Evolutionary conservation across 2,113 vertebrate species (phyloP).

Genomic region (Cyprinodon tularosa): DNA sequence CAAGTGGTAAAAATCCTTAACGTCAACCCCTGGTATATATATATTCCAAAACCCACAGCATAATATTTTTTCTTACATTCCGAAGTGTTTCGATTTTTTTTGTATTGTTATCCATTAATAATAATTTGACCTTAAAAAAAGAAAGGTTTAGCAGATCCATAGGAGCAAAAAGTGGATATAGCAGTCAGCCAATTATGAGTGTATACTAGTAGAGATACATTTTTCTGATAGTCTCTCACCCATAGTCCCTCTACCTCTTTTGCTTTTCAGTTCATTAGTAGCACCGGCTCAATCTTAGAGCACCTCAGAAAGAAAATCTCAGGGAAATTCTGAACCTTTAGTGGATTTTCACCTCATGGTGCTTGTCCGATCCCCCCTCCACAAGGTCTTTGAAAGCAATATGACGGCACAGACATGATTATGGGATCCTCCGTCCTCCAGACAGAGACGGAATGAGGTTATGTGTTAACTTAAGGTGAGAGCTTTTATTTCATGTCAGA

Average conservation of each 20-base stretch:
- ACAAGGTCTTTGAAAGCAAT: conserved; percentile 54
- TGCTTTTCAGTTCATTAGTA: background rate
- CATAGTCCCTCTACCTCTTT: background rate
- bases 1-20: no score
- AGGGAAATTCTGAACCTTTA: conserved; percentile 49
- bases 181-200: background rate
- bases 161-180: background rate
- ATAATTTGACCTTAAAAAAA: background rate
- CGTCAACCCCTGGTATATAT: no score
- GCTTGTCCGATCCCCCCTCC: conserved; percentile 36
- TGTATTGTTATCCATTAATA: background rate
- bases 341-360: conserved; percentile 50
- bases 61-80: no score
- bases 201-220: background rate
- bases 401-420: conserved; percentile 80
- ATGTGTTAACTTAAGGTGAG: conserved; percentile 76
- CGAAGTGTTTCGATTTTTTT: no score
- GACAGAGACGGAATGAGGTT: conserved; percentile 67
- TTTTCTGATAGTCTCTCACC: background rate
- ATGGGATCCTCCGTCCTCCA: conserved; percentile 73
- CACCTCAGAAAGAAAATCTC: conserved; percentile 18
- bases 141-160: background rate
- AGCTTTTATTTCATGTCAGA: conserved; percentile 79
- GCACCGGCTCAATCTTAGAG: background rate
- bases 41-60: no score